Conservation (phyloP, 2,797 vertebrate species). For the Crax fasciolata region DNA sequence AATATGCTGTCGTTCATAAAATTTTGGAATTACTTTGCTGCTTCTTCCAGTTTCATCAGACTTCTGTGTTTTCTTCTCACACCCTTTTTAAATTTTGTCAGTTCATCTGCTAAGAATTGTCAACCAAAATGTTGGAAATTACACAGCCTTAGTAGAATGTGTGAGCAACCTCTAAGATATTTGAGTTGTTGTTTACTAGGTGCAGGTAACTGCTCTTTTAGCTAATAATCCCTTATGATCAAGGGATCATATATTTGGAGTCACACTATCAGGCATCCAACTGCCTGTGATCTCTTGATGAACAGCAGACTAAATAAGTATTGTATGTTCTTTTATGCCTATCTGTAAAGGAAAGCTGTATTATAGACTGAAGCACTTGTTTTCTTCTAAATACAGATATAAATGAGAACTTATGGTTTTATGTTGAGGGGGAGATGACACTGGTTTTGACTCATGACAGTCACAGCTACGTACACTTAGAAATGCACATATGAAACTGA, state of each 20-base stretch:
- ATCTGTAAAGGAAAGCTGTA: background rate
- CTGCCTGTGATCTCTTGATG: background rate
- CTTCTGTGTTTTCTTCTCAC: background rate
- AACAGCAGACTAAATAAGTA: background rate
- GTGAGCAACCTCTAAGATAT: background rate
- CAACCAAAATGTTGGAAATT: background rate
- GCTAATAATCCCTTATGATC: too few species aligned
- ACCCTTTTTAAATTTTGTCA: background rate
- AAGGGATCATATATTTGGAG: too few species aligned
- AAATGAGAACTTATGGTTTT: slow-evolving; percentile 13
- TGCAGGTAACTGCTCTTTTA: too few species aligned
- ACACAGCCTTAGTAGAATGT: background rate
- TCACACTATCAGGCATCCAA: too few species aligned
- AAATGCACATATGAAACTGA: slow-evolving; percentile 35
- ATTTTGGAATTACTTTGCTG: background rate
- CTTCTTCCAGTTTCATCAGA: background rate
- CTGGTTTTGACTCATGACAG: slow-evolving; percentile 46
- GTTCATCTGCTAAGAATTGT: background rate
- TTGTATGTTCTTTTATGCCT: background rate
- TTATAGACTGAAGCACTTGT: background rate
- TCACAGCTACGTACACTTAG: slow-evolving; percentile 43
- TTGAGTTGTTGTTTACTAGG: too few species aligned
- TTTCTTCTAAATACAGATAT: background rate
- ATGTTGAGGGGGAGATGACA: slow-evolving; percentile 38
- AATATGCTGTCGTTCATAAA: background rate